These are phyloP conservation scores for Saccopteryx leptura DNA, from an alignment of 2,113 vertebrate species.

Conservation along the genomic window DNA sequence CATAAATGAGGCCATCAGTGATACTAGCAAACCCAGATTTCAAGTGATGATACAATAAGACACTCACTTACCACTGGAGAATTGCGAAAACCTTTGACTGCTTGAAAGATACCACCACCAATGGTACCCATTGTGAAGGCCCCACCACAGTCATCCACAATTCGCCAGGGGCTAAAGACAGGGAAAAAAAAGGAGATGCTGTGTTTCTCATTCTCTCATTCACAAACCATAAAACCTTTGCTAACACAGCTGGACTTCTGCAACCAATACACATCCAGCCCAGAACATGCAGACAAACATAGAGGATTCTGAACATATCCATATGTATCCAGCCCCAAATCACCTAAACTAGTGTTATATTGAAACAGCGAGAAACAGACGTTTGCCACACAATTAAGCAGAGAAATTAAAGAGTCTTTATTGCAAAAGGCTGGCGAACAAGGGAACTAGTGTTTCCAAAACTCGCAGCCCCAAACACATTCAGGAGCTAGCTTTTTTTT, in stretches of 20 bases:
- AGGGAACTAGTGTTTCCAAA: no score
- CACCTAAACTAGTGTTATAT: neutral
- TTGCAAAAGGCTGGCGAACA: no score
- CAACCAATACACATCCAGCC: neutral
- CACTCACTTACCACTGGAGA: conserved; percentile 93
- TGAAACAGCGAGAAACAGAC: no score
- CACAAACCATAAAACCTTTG: neutral
- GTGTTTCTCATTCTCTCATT: neutral
- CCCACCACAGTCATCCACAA: conserved; percentile 98
- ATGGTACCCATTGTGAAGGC: conserved; percentile 99
- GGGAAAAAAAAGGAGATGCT: neutral
- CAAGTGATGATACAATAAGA: neutral
- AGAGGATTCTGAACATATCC: neutral
- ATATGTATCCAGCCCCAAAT: neutral
- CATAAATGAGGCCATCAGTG: rapidly evolving
- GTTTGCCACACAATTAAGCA: no score
- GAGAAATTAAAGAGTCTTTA: no score
- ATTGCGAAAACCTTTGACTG: conserved; percentile 98
- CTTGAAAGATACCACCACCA: conserved; percentile 97
- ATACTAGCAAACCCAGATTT: neutral
- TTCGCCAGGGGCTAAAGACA: conserved; percentile 95
- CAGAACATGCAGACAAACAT: neutral
- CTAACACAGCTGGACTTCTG: neutral
- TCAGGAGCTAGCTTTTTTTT: no score
- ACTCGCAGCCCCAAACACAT: no score